phyloP scores from a whole-genome alignment of 1,140 invertebrate genomes.

The Drosophila pallidifrons region DNA sequence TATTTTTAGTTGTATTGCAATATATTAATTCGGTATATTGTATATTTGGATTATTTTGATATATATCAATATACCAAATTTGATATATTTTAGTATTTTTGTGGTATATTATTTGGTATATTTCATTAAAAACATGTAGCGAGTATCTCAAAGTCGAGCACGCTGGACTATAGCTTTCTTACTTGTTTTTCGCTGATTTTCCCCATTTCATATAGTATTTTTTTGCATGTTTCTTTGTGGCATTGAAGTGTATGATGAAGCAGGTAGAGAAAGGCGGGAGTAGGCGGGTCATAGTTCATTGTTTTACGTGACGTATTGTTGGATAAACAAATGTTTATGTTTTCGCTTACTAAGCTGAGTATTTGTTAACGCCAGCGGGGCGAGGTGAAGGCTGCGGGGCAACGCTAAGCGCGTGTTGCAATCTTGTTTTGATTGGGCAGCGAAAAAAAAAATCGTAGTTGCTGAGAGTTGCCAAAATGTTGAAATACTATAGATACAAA shows the following conservation, averaged over 20 bases:
- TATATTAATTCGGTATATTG: too few species aligned
- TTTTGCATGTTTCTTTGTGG: not conserved
- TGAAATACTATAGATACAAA: conserved; percentile 29
- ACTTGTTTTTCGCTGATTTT: conserved; percentile 30
- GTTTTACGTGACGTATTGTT: conserved; percentile 59
- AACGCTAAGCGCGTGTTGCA: conserved; percentile 29
- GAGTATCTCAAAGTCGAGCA: too few species aligned
- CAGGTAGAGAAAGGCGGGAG: not conserved
- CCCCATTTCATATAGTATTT: conserved; percentile 12
- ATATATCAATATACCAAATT: too few species aligned
- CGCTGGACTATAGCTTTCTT: too few species aligned
- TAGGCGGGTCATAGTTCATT: conserved; percentile 53
- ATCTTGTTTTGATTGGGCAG: conserved; percentile 59
- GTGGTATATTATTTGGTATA: too few species aligned
- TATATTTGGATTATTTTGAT: too few species aligned
- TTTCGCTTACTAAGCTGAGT: conserved; percentile 56
- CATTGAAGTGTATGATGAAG: not conserved
- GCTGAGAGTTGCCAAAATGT: conserved; percentile 13
- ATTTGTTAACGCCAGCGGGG: conserved; percentile 35
- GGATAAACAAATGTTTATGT: conserved; percentile 73
- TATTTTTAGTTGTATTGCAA: too few species aligned
- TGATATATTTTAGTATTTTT: too few species aligned
- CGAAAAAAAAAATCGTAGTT: conserved; percentile 31
- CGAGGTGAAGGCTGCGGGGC: not conserved
- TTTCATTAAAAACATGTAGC: too few species aligned